phyloP scores from a whole-genome alignment of 2,888 invertebrate genomes.

The Leucozona laternaria region DNA sequence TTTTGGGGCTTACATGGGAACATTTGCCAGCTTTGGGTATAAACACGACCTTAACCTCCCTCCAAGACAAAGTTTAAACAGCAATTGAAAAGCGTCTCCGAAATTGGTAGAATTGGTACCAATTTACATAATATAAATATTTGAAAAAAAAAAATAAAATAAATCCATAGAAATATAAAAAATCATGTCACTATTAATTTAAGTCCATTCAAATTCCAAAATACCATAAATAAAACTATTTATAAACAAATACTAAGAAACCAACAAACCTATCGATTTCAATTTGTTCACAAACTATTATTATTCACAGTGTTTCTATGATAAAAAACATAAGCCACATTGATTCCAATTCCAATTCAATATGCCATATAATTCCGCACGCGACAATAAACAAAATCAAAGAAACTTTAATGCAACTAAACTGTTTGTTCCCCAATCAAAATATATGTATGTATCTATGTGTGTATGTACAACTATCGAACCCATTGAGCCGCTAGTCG shows the following conservation, averaged over 20 bases:
- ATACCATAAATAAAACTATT: background rate
- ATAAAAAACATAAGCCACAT: background rate
- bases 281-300: background rate
- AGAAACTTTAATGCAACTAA: slow-evolving; percentile 42
- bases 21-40: too few species aligned
- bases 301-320: background rate
- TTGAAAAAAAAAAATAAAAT: too few species aligned
- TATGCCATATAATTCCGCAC: slow-evolving; percentile 19
- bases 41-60: too few species aligned
- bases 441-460: background rate
- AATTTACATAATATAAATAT: too few species aligned
- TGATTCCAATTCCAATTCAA: slow-evolving; percentile 3
- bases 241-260: background rate
- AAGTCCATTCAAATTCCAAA: background rate
- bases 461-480: background rate
- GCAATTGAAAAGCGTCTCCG: too few species aligned
- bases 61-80: too few species aligned
- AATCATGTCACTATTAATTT: background rate
- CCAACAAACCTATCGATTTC: background rate
- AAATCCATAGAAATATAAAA: background rate
- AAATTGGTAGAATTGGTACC: too few species aligned
- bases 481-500: too few species aligned
- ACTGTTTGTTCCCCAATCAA: slow-evolving; percentile 6
- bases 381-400: slow-evolving; percentile 42
- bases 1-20: too few species aligned